Percentiles rank a stretch among this genome's conserved stretches.
Conservation (phyloP, 2,113 vertebrate genomes). For the Hucho hucho region DNA sequence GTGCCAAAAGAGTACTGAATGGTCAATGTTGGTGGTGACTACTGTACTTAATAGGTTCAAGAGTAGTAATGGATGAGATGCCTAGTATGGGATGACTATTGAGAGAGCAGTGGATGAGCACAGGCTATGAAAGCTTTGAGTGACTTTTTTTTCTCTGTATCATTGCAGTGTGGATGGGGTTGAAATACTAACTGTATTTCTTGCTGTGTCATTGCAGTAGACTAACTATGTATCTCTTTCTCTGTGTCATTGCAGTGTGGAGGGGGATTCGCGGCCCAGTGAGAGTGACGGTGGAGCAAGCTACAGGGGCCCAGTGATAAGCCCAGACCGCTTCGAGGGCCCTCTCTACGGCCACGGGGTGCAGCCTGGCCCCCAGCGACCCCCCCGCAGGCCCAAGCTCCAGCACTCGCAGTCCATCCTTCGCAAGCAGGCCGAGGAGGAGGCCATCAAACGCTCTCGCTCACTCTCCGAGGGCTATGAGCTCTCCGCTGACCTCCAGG, state of each 20-base stretch:
- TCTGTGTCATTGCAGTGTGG: constrained; percentile 78
- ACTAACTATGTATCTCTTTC: neutral
- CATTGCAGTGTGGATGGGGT: no score
- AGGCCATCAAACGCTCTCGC: constrained; percentile 94
- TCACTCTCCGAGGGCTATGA: constrained; percentile 99
- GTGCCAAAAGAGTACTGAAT: neutral
- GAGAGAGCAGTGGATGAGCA: no score
- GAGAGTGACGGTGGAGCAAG: constrained; percentile 83
- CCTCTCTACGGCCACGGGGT: constrained; percentile 79
- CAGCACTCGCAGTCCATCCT: constrained; percentile 96
- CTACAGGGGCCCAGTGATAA: constrained; percentile 86
- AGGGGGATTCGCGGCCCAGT: constrained; percentile 87
- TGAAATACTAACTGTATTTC: no score
- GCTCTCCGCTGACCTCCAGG: constrained; percentile 97
- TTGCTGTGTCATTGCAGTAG: neutral
- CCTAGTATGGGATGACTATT: no score
- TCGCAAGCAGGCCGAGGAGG: constrained; percentile 95
- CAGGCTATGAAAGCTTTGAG: no score
- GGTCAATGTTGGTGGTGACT: neutral
- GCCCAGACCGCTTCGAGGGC: constrained; percentile 88
- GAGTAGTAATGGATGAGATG: no score
- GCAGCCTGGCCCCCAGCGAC: constrained; percentile 82
- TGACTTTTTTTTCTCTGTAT: no score
- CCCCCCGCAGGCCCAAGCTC: constrained; percentile 87
- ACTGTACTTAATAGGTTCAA: no score